Evolutionary conservation across 2,797 vertebrate species (phyloP), one percentile per base, ranked within the genome.

Genomic region (Gadopsis marmoratus): DNA sequence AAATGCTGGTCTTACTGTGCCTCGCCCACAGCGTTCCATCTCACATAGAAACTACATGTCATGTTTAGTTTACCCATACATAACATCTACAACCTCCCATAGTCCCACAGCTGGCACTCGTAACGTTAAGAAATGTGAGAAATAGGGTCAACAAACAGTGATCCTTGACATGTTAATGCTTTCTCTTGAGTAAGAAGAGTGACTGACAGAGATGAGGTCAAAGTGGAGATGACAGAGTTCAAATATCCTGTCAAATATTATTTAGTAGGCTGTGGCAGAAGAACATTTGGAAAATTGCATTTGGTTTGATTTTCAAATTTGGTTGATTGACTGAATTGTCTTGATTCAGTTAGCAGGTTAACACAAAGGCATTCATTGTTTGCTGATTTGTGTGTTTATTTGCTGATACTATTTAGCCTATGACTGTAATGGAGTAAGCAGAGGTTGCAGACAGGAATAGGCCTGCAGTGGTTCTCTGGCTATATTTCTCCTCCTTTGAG

Each of bases 401-500:
- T 76, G 54, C 74, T 71, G 31, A 65, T 72, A 11, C 26, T 64
- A 2, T 88, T 79, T 87, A 43, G 43, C 16, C 54, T 26, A 19
- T 31, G 60, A 48, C 76, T 31, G 5, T 76, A 62, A 76, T 71
- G 56, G n/a, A 82, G 84, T 81, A 83, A 88, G 86, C 72, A 81
- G 62, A 77, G 72, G 53, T 82, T 87, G 60, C 55, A 67, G 85
- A 83, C 81, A 83, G 65, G 68, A 91, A 87, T 87, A 88, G 86
- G 62, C 70, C 85, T 59, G 87, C 81, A 59, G 82, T 65, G 65
- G 19, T 61, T 86, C 68, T 79, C 78, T 82, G 81, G 81, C 80
- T 88, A 84, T 77, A 77, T 81, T 91, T 73, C 73, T 84, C 68
- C 79, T 92, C 91, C 92, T 76, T 61, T 87, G 90, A 90, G 91